Evolutionary conservation across 2,888 invertebrate species (phyloP).

Genomic region (Coenonympha arcania): DNA sequence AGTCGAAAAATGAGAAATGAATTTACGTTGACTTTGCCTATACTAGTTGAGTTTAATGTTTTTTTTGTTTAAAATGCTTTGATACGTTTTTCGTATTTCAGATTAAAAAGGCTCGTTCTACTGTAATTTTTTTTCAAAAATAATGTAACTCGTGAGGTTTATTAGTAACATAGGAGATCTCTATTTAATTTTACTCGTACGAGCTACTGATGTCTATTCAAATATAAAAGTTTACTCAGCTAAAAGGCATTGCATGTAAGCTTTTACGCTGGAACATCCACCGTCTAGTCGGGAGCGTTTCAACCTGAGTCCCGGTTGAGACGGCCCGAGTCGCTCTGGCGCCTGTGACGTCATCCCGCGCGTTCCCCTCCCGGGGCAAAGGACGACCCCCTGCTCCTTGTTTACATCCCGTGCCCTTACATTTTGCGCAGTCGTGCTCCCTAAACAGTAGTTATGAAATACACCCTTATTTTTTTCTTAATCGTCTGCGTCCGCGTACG

Average conservation of each 20-base stretch:
- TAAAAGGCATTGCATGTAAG: conserved; percentile 3
- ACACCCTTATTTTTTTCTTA: conserved; percentile 6
- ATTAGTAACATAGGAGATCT: no score
- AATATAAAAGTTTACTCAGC: neutral
- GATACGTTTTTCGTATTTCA: no score
- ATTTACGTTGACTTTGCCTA: no score
- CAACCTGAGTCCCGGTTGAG: conserved; percentile 46
- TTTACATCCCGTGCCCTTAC: conserved; percentile 35
- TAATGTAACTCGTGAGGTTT: no score
- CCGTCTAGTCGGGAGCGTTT: conserved; percentile 54
- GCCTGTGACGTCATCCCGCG: conserved; percentile 60
- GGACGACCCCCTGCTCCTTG: conserved; percentile 38
- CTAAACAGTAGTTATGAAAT: conserved; percentile 16
- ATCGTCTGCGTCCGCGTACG: no score
- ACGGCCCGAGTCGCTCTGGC: conserved; percentile 53
- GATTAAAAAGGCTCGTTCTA: no score
- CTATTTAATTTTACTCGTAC: neutral
- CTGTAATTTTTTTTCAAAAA: no score
- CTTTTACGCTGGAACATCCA: conserved; percentile 10
- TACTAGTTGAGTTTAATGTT: no score
- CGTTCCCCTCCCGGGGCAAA: conserved; percentile 33
- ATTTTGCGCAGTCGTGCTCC: conserved; percentile 25
- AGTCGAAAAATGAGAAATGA: no score
- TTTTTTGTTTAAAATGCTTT: no score
- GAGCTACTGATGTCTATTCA: neutral